These are phyloP conservation scores for Borostomias antarcticus DNA, from an alignment of 2,797 vertebrate species.

Conservation along the genomic window DNA sequence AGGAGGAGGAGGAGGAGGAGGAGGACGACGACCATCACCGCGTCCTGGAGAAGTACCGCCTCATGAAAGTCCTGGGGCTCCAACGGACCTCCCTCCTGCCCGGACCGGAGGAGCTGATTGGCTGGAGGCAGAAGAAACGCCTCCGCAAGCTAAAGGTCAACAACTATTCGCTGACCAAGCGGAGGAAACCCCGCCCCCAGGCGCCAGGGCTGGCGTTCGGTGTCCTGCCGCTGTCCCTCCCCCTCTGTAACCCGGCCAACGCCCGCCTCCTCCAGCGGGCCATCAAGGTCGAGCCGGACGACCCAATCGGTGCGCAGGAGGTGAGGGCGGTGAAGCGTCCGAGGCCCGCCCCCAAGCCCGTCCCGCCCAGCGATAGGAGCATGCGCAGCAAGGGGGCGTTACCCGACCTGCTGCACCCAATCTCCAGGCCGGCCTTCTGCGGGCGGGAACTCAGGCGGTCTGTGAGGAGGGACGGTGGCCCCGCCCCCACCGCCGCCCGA, in stretches of 20 bases:
- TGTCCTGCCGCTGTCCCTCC: constrained; percentile 63
- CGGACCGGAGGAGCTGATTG: constrained; percentile 77
- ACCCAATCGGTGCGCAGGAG: constrained; percentile 29
- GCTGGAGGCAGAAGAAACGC: constrained; percentile 83
- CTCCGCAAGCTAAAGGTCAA: constrained; percentile 81
- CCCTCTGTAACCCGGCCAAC: constrained; percentile 71
- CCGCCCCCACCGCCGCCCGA: constrained; percentile 11
- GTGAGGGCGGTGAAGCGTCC: constrained; percentile 49
- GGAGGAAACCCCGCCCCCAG: constrained; percentile 67
- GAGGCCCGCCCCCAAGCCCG: constrained; percentile 19
- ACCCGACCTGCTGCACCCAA: constrained; percentile 57
- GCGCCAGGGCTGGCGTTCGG: constrained; percentile 45
- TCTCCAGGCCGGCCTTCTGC: constrained; percentile 34
- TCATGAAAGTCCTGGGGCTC: constrained; percentile 80
- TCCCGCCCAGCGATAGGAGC: constrained; percentile 68
- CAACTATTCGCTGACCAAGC: constrained; percentile 79
- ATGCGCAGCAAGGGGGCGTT: constrained; percentile 69
- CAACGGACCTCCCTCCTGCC: constrained; percentile 80
- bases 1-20: constrained; percentile 66
- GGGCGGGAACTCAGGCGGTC: constrained; percentile 64
- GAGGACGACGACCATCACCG: constrained; percentile 78
- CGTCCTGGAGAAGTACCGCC: constrained; percentile 80
- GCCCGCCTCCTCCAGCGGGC: constrained; percentile 64
- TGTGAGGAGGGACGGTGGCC: constrained; percentile 48
- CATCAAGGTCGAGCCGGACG: constrained; percentile 59